These are phyloP conservation scores for Hartigia nigra DNA, from an alignment of 2,888 invertebrate genomes.

Conservation along the genomic window DNA sequence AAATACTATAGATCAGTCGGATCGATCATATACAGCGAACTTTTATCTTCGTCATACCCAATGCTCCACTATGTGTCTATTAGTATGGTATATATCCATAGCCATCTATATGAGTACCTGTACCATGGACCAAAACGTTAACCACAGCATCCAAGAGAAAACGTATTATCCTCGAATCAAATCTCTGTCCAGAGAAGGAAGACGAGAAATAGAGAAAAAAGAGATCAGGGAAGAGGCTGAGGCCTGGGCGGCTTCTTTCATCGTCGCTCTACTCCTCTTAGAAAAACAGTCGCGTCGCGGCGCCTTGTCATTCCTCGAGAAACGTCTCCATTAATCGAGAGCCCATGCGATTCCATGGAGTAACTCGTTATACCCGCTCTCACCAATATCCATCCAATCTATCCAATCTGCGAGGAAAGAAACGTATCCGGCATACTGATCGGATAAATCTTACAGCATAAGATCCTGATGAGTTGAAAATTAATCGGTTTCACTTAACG, in stretches of 20 bases:
- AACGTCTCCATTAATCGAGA: conserved; percentile 18
- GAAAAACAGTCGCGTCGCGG: conserved; percentile 35
- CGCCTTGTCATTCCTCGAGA: conserved; percentile 17
- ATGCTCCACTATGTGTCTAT: too few species aligned
- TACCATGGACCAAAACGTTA: conserved; percentile 3
- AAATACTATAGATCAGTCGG: not conserved
- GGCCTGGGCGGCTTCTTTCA: conserved; percentile 39
- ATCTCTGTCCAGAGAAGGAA: conserved; percentile 10
- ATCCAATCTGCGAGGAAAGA: not conserved
- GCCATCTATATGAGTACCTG: not conserved
- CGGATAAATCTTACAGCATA: not conserved
- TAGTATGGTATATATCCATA: not conserved
- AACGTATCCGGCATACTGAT: not conserved
- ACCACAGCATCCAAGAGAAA: conserved; percentile 22
- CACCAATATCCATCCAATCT: not conserved
- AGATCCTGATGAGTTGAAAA: not conserved
- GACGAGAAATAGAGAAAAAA: not conserved
- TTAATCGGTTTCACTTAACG: not conserved
- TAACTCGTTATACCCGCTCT: not conserved
- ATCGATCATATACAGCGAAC: not conserved
- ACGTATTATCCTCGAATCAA: conserved; percentile 26
- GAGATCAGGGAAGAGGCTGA: not conserved
- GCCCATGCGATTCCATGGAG: not conserved
- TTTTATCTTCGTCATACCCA: not conserved
- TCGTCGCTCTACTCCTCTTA: conserved; percentile 42